Evolutionary conservation across 2,113 vertebrate species (phyloP).

Genomic region (Haplochromis vanheusdeni): DNA sequence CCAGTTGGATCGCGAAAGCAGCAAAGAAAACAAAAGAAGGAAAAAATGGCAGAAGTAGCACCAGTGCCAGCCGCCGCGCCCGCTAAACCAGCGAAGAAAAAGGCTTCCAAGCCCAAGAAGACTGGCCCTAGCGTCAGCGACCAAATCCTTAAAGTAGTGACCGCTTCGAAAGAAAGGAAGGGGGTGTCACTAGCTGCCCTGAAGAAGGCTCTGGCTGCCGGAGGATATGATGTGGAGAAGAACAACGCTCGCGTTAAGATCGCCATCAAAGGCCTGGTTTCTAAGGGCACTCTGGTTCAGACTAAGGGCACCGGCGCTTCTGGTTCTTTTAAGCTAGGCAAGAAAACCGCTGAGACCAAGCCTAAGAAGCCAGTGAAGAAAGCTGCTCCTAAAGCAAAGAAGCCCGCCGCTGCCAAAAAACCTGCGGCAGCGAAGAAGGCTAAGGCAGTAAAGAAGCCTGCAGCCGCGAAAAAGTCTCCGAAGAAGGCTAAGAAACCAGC

Average conservation of each 20-base stretch:
- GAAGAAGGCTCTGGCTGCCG: not conserved
- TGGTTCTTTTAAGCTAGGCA: constrained; percentile 8
- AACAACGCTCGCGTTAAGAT: not conserved
- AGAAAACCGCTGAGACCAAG: rapidly evolving
- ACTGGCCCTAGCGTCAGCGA: not conserved
- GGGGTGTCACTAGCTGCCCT: not conserved
- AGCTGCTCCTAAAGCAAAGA: not conserved
- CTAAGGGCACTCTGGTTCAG: not conserved
- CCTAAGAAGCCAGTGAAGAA: not conserved
- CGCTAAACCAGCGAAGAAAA: not conserved
- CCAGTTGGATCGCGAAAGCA: rapidly evolving
- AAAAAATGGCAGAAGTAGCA: constrained; percentile 15
- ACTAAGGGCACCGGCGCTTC: not conserved
- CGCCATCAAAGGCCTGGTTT: not conserved
- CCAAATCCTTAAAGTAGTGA: not conserved
- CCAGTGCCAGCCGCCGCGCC: not conserved
- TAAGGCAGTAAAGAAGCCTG: not conserved
- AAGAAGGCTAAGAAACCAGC: not conserved
- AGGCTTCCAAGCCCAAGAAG: not conserved
- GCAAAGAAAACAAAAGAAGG: rapidly evolving
- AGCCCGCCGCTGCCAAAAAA: not conserved
- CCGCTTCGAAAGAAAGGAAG: not conserved
- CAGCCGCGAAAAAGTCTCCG: not conserved
- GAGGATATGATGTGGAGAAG: constrained; percentile 13
- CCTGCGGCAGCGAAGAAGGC: not conserved